Base-by-base conservation (phyloP, 2,113 vertebrate genomes). In the Verasper variegatus region DNA sequence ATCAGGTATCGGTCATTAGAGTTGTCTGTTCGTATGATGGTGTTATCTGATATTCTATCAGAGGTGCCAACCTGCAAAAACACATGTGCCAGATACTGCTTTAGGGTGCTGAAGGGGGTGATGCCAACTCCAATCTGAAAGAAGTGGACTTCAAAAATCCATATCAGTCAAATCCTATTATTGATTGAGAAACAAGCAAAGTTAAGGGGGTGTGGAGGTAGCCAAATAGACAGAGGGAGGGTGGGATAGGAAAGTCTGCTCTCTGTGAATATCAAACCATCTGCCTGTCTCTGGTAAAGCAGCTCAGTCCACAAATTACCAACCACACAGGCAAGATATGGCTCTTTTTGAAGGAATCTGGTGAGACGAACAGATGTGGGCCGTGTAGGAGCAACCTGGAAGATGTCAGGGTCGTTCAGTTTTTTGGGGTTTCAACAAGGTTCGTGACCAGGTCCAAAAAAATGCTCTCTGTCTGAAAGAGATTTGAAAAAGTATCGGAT, bases 231-330 rank as follows among this genome's bases (percentile, higher is more conserved):
- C 77, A 68, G 82, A 84, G 78, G 77, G 83, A 81, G 84, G 74
- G 67, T 0, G 20, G 71, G 58, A 31, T 37, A 27, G 37, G 47
- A 72, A 35, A 71, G 81, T 68, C 71, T 78, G 83, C 52, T 76
- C 85, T 83, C 85, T 81, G 86, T 80, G 83, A 86, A 81, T 78
- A 61, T 79, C 81, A 87, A 87, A 86, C 85, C 83, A 89, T 89
- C 89, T 91, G 86, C 82, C 79, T 51, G 77, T 78, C 82, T 47
- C 55, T 51, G 65, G 76, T 51, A 74, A 73, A 61, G 78, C 23
- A 57, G 64, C 64, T 23, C n/a, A 45, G 51, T 21, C 21, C 24
- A 54, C 71, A 56, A 58, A 71, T 69, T 40, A 68, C 51, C 40
- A 62, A 80, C 65, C 68, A 59, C 67, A 4, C 70, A 68, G 14